phyloP scores from a whole-genome alignment of 2,113 vertebrate species.

The Saimiri boliviensis region DNA sequence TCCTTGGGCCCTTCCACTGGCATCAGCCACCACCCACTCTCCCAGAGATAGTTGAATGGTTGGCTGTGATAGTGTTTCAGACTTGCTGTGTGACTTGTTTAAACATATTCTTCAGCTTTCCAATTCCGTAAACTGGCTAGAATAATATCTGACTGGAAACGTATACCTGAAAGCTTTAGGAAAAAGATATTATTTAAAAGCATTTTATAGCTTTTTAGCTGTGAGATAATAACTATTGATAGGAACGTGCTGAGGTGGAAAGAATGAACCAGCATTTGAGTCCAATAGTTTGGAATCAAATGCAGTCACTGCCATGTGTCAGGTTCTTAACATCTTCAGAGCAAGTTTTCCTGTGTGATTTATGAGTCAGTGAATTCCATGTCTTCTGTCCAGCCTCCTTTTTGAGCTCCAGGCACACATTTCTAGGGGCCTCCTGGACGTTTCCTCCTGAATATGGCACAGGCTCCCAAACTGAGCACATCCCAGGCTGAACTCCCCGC shows the following conservation, averaged over 20 bases:
- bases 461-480: no score
- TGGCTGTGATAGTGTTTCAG: background rate
- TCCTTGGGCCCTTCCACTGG: background rate
- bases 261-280: background rate
- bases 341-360: background rate
- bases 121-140: background rate
- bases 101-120: background rate
- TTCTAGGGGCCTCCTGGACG: background rate
- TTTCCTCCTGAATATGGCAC: background rate
- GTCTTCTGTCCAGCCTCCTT: background rate
- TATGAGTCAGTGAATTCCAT: background rate
- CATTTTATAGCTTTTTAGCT: background rate
- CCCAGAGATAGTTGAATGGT: background rate
- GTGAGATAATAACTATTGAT: background rate
- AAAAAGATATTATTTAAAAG: background rate
- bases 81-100: background rate
- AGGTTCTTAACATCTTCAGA: background rate
- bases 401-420: background rate
- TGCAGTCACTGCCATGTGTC: rapidly evolving
- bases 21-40: background rate
- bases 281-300: no score
- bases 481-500: background rate
- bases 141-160: background rate
- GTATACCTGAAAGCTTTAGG: background rate
- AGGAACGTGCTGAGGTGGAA: background rate